A percentile compares a stretch with the other conserved stretches of the same genome.
These are phyloP conservation scores for Eledona agricola DNA, from an alignment of 2,888 invertebrate species.

Conservation along the genomic window DNA sequence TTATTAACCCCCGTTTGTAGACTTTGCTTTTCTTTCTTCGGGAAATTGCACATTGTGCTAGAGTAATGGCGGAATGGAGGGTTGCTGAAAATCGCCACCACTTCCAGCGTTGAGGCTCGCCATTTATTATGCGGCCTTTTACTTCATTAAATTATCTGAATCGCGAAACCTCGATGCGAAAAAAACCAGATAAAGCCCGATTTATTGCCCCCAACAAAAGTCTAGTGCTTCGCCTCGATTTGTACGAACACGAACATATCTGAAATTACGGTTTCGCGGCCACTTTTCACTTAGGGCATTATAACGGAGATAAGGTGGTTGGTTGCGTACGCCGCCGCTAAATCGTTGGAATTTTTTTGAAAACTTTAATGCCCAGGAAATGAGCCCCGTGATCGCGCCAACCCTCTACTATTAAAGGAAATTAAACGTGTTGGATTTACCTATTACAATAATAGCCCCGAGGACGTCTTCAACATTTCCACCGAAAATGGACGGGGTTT, in stretches of 20 bases:
- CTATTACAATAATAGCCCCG: not conserved
- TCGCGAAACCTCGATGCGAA: constrained; percentile 1
- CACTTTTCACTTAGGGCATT: constrained; percentile 32
- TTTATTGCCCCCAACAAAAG: constrained; percentile 16
- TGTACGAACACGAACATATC: no score
- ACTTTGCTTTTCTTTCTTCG: constrained; percentile 28
- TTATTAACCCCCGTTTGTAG: constrained; percentile 30
- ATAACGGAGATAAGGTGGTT: constrained; percentile 32
- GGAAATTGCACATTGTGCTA: constrained; percentile 22
- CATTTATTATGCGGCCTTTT: constrained; percentile 3
- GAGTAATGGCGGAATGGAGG: constrained; percentile 13
- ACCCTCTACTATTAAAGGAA: constrained; percentile 4
- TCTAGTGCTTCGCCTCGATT: not conserved
- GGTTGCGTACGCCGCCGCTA: constrained; percentile 25
- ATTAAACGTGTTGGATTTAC: constrained; percentile 13
- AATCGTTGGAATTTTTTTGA: constrained; percentile 21
- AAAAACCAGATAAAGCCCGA: constrained; percentile 11
- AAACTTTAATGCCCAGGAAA: constrained; percentile 20
- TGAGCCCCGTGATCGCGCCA: constrained; percentile 17
- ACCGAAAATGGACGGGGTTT: constrained; percentile 1
- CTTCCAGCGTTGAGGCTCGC: constrained; percentile 4
- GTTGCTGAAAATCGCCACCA: constrained; percentile 15
- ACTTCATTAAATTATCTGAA: not conserved
- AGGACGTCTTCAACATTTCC: constrained; percentile 2
- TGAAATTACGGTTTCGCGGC: constrained; percentile 30